phyloP scores from a whole-genome alignment of 2,113 vertebrate species.

The Vulpes lagopus region DNA sequence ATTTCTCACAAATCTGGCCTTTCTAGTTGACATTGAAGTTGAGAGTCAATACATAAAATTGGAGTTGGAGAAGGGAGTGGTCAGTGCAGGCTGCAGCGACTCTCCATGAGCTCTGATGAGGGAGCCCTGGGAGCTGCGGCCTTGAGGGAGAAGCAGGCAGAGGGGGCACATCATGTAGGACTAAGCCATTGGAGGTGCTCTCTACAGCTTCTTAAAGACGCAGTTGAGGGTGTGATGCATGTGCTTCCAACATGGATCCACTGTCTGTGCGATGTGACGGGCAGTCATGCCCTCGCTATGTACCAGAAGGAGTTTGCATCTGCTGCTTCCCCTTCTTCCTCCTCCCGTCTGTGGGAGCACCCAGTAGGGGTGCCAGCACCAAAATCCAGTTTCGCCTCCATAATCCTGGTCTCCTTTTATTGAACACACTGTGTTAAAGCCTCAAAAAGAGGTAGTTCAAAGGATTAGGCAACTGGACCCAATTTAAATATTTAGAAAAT shows the following conservation, averaged over 20 bases:
- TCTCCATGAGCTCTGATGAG: too few species aligned
- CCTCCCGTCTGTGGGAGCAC: neutral
- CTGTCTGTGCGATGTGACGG: neutral
- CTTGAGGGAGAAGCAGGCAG: neutral
- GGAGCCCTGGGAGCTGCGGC: too few species aligned
- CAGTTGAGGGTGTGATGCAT: neutral
- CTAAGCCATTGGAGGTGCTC: neutral
- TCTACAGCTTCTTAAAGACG: neutral
- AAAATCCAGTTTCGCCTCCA: neutral
- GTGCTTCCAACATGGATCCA: neutral
- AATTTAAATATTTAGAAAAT: neutral
- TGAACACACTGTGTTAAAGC: neutral
- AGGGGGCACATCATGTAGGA: neutral
- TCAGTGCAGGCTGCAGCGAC: neutral
- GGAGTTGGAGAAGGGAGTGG: neutral
- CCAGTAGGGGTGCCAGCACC: neutral
- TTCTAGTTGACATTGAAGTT: neutral
- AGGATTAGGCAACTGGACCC: neutral
- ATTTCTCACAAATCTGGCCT: neutral
- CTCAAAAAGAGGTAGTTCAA: neutral
- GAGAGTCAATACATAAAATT: too few species aligned
- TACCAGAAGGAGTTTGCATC: neutral
- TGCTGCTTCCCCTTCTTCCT: too few species aligned
- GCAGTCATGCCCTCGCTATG: neutral
- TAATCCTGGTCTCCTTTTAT: neutral